Conservation (phyloP, 2,797 vertebrate genomes). For the Alcedo quadribrachys region DNA sequence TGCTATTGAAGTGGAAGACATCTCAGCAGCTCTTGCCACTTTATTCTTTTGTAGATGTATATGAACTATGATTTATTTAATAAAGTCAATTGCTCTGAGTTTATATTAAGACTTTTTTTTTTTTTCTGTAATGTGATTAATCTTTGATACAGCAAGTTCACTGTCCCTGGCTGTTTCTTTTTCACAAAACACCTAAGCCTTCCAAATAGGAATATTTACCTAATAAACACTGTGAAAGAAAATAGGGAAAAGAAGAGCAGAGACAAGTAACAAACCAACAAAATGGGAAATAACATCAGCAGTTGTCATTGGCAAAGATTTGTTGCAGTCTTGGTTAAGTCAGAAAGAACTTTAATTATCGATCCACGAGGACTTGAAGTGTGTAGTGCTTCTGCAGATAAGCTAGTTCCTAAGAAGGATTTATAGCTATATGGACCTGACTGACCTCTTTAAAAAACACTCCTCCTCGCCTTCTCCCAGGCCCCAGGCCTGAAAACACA, state of each 20-base stretch:
- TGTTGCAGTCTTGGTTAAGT: neutral
- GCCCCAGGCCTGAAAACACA: neutral
- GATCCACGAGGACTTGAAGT: neutral
- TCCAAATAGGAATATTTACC: neutral
- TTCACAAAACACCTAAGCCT: neutral
- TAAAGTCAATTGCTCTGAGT: neutral
- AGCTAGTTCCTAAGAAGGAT: neutral
- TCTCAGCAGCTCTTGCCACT: neutral
- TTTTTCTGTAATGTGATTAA: neutral
- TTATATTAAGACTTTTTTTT: neutral
- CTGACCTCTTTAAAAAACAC: neutral
- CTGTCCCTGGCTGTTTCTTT: neutral
- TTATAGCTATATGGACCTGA: neutral
- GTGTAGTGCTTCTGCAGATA: neutral
- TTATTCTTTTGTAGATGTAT: neutral
- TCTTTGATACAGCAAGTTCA: neutral
- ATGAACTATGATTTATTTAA: neutral
- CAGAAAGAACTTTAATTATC: neutral
- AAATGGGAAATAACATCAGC: neutral
- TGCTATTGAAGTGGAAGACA: neutral
- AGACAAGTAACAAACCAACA: neutral
- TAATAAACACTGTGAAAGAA: neutral
- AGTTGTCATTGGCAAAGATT: neutral
- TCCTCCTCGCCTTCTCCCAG: too few relatives aligned
- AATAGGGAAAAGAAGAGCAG: neutral